Conservation (phyloP, 2,113 vertebrate species). For the Silurus meridionalis region DNA sequence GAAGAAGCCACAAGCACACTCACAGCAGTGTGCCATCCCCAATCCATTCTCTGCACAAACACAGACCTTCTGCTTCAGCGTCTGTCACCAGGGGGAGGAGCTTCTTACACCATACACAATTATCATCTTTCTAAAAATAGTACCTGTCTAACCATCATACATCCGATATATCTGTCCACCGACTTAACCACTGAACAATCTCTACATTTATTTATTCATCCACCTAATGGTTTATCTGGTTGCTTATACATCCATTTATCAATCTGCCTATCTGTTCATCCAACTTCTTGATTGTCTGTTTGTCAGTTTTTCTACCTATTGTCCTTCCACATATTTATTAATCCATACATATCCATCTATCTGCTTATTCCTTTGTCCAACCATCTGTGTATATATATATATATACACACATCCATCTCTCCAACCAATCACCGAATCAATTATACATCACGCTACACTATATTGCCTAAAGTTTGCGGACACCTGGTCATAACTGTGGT, state of each 20-base stretch:
- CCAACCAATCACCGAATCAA: no score
- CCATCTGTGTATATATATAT: not conserved
- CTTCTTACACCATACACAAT: not conserved
- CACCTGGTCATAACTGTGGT: no score
- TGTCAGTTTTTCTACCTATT: no score
- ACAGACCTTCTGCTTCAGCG: not conserved
- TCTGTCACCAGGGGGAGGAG: constrained; percentile 1
- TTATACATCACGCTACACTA: no score
- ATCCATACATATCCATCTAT: not conserved
- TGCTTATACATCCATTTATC: not conserved
- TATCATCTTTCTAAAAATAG: not conserved
- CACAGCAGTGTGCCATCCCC: constrained; percentile 14
- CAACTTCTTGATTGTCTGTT: no score
- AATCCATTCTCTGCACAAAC: constrained; percentile 5
- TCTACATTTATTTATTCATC: not conserved
- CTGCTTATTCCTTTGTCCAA: not conserved
- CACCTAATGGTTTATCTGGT: not conserved
- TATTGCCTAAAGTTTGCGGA: no score
- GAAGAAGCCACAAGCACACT: not conserved
- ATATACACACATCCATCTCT: not conserved
- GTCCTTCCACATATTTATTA: no score
- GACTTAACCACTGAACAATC: not conserved
- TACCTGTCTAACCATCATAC: no score
- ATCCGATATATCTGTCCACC: not conserved
- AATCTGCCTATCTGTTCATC: not conserved